These are phyloP conservation scores for Pholis gunnellus DNA, from an alignment of 2,113 vertebrate genomes.

Conservation along the genomic window DNA sequence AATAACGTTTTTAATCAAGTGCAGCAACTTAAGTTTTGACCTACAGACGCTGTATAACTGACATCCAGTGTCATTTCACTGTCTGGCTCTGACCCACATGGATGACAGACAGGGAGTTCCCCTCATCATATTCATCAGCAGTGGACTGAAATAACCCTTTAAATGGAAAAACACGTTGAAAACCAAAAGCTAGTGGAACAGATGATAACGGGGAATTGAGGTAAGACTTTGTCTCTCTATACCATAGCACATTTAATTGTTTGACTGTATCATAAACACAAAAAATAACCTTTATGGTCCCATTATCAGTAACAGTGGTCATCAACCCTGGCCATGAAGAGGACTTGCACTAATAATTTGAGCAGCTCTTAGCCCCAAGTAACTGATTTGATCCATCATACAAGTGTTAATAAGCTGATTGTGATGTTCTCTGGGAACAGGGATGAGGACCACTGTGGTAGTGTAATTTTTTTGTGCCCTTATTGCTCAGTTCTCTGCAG, in stretches of 20 bases:
- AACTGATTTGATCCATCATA: constrained; percentile 34
- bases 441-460: constrained; percentile 65
- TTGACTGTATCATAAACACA: constrained; percentile 56
- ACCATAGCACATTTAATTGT: constrained; percentile 51
- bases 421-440: constrained; percentile 51
- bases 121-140: constrained; percentile 29
- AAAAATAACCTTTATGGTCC: constrained; percentile 56
- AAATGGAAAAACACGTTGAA: constrained; percentile 11
- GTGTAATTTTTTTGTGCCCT: constrained; percentile 44
- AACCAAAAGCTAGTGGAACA: constrained; percentile 35
- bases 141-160: constrained; percentile 6
- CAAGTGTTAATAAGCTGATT: constrained; percentile 37
- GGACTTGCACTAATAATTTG: constrained; percentile 26
- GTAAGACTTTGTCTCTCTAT: constrained; percentile 41
- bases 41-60: not conserved
- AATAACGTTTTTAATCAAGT: constrained; percentile 3
- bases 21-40: constrained; percentile 14
- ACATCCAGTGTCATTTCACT: not conserved
- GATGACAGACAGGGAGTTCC: not conserved
- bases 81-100: not conserved
- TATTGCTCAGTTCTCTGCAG: constrained; percentile 74
- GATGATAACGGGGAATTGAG: constrained; percentile 16
- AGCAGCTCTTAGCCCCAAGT: constrained; percentile 42
- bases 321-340: constrained; percentile 57
- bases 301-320: constrained; percentile 71